Evolutionary conservation across 2,888 invertebrate genomes (phyloP).

Genomic region (Incurvaria masculella): DNA sequence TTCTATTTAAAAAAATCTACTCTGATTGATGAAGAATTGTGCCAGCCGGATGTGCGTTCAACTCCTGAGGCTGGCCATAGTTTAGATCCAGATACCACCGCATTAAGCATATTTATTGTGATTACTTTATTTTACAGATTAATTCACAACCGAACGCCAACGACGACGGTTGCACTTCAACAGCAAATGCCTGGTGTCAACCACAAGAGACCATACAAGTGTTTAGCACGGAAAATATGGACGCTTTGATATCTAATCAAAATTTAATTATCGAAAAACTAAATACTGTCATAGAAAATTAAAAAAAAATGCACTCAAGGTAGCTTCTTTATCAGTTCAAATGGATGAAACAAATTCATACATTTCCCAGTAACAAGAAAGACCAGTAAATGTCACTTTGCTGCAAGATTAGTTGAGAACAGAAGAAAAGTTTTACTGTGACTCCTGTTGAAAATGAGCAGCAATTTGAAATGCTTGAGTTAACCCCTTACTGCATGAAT

Average conservation of each 20-base stretch:
- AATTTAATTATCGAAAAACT: no score
- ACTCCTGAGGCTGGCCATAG: no score
- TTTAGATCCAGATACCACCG: no score
- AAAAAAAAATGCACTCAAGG: constrained; percentile 4
- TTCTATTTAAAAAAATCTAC: no score
- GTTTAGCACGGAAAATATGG: constrained; percentile 6
- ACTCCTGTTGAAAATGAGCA: constrained; percentile 6
- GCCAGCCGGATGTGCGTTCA: no score
- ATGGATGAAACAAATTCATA: constrained; percentile 7
- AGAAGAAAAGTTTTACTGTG: constrained; percentile 6
- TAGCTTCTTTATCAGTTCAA: constrained; percentile 9
- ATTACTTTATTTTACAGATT: constrained; percentile 4
- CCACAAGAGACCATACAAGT: constrained; percentile 8
- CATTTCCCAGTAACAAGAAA: no score
- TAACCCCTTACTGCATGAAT: background rate
- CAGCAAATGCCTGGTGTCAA: constrained; percentile 6
- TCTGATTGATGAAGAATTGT: no score
- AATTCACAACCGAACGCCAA: constrained; percentile 6
- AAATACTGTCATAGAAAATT: constrained; percentile 6
- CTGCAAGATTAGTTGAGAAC: constrained; percentile 7
- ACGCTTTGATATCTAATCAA: no score
- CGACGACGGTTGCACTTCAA: constrained; percentile 6
- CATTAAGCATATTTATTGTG: no score
- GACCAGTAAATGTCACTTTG: constrained; percentile 7
- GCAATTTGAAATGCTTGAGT: constrained; percentile 7